Evolutionary conservation across 1,140 invertebrate genomes (phyloP), one percentile per base, ranked within the genome.

Genomic region (Rhynchophorus ferrugineus): DNA sequence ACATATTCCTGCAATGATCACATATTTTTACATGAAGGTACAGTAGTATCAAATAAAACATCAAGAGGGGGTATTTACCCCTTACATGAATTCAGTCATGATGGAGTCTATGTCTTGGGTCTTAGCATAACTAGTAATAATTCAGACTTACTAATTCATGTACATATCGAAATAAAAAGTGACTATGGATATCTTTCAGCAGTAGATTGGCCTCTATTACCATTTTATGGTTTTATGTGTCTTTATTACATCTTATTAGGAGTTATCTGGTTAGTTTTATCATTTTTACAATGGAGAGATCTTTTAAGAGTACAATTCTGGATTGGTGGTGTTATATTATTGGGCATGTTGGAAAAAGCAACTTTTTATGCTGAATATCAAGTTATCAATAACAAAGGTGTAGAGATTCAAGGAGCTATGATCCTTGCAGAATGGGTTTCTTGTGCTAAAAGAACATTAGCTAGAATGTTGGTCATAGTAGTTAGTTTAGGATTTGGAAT

Each of bases 401-500:
- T 74, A 19, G 79, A 84, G 33, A 78, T 84, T 2, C 72, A 76
- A 44, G 79, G 80, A 29, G 81, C 82, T 1, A 77, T 91, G 49
- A 68, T 89, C 14, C 79, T 87, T 58, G 92, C 91, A 2, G 92
- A 96, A 73, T 77, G 93, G 67, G 79, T 95, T 6, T 93, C 89
- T 0, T 90, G 86, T 66, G 80, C 85, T 1, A 97, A 96, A 73
- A 71, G 91, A 49, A 90, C 91, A 1, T 72, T 96, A 38, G 89
- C 93, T 2, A 75, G 93, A 56, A 93, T 95, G 82, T 72, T 97
- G 13, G 89, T 97, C 41, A 87, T 97, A 20, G 93, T 95, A 49
- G 91, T 95, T 45, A 91, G 89, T 57, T 74, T 95, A 37, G 93
- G 93, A 35, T 96, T 93, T 76, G 93, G 93, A 22, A 94, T 96